Evolutionary conservation across 2,113 vertebrate species (phyloP).

Genomic region (Sinocyclocheilus anophthalmus): DNA sequence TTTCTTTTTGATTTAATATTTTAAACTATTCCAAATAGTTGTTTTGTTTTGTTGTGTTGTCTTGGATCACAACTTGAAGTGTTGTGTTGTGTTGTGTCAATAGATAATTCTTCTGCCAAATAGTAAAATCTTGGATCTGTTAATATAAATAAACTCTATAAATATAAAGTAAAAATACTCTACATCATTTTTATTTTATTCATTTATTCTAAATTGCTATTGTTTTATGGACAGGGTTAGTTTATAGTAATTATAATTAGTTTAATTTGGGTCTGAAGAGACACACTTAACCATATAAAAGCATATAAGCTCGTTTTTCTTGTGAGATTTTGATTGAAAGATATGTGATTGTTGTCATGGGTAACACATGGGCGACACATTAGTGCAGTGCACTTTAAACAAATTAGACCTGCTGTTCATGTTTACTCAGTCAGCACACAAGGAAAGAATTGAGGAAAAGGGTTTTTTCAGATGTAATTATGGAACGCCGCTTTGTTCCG

Average conservation of each 20-base stretch:
- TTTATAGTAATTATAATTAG: neutral
- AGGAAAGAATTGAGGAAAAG: neutral
- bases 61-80: too few relatives aligned
- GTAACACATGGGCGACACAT: neutral
- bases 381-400: neutral
- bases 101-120: neutral
- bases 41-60: too few relatives aligned
- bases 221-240: too few relatives aligned
- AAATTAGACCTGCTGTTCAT: conserved; percentile 24
- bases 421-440: conserved; percentile 21
- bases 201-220: neutral
- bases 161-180: neutral
- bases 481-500: neutral
- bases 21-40: too few relatives aligned
- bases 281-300: neutral
- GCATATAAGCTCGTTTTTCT: neutral
- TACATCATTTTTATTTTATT: neutral
- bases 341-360: neutral
- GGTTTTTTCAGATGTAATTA: conserved; percentile 2
- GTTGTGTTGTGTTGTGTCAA: too few relatives aligned
- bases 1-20: too few relatives aligned
- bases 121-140: neutral
- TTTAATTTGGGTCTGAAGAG: neutral
- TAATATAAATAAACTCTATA: neutral
- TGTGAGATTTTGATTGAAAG: neutral